Evolutionary conservation across 1,140 invertebrate genomes (phyloP).

Genomic region (Drosophila fuyamai): DNA sequence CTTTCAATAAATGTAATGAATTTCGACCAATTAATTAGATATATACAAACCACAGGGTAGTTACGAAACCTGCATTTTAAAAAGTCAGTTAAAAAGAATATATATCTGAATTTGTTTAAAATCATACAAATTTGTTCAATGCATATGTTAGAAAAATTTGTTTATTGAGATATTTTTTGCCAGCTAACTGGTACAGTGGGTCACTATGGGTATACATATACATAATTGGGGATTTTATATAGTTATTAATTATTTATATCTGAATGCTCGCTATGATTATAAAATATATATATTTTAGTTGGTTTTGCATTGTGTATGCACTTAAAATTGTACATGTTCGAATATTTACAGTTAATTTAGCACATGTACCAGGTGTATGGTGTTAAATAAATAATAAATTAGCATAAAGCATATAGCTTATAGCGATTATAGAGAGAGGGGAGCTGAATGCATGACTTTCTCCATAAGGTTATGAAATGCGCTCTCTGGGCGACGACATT

Average conservation of each 20-base stretch:
- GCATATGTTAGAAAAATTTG: constrained; percentile 73
- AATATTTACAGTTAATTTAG: constrained; percentile 65
- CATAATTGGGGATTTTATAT: constrained; percentile 44
- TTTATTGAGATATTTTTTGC: constrained; percentile 79
- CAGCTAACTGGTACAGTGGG: constrained; percentile 72
- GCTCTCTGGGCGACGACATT: constrained; percentile 77
- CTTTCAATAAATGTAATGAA: too few species aligned
- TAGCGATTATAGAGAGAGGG: constrained; percentile 36
- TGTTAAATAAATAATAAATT: constrained; percentile 78
- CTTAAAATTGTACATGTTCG: constrained; percentile 46
- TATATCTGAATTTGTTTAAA: neutral
- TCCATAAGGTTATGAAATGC: constrained; percentile 65
- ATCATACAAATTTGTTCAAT: neutral
- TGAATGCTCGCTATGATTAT: constrained; percentile 62
- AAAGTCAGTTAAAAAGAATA: too few species aligned
- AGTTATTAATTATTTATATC: constrained; percentile 56
- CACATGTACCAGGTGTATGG: constrained; percentile 40
- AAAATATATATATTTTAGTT: constrained; percentile 51
- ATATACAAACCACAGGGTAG: too few species aligned
- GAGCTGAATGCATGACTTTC: constrained; percentile 49
- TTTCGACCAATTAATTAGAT: too few species aligned
- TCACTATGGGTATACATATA: constrained; percentile 56
- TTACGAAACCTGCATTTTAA: too few species aligned
- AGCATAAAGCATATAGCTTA: constrained; percentile 50
- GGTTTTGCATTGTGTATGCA: constrained; percentile 33